Percentiles rank a stretch among this genome's conserved stretches.
phyloP scores from a whole-genome alignment of 2,888 invertebrate genomes.

The Chalcosyrphus nemorum region DNA sequence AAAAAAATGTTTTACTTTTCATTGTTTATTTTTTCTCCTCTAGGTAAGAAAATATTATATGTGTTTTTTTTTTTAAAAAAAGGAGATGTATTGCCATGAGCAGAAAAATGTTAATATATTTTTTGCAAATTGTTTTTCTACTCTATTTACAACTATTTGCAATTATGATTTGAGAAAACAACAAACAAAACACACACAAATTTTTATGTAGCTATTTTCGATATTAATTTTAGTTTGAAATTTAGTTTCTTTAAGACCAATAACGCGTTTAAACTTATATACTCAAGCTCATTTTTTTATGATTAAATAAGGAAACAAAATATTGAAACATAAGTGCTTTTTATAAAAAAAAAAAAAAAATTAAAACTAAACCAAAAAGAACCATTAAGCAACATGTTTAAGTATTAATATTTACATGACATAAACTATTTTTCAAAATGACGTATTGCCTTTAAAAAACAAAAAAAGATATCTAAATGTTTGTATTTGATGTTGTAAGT shows the following conservation, averaged over 20 bases:
- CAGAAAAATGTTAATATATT: background rate
- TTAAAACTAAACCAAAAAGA: conserved; percentile 52
- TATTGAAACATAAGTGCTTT: conserved; percentile 70
- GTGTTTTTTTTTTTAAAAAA: too few relatives aligned
- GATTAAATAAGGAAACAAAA: conserved; percentile 70
- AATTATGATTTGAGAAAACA: background rate
- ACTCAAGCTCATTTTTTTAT: conserved; percentile 35
- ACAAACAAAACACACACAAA: conserved; percentile 40
- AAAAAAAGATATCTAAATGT: conserved; percentile 25
- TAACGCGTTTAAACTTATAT: conserved; percentile 36
- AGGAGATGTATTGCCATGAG: conserved; percentile 16
- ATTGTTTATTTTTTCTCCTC: conserved; percentile 14
- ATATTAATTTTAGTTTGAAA: conserved; percentile 40
- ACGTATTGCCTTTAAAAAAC: conserved; percentile 60
- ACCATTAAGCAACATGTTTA: conserved; percentile 65
- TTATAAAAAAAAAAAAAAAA: conserved; percentile 55
- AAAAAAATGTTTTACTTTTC: conserved; percentile 39
- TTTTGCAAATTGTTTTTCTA: conserved; percentile 1
- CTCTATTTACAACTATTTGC: background rate
- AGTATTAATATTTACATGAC: conserved; percentile 64
- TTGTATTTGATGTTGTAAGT: conserved; percentile 58
- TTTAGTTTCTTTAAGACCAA: conserved; percentile 59
- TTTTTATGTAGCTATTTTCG: conserved; percentile 44
- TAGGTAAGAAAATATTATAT: conserved; percentile 22
- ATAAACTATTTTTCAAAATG: conserved; percentile 67